phyloP scores from a whole-genome alignment of 2,797 vertebrate species.

The Manis pentadactyla region DNA sequence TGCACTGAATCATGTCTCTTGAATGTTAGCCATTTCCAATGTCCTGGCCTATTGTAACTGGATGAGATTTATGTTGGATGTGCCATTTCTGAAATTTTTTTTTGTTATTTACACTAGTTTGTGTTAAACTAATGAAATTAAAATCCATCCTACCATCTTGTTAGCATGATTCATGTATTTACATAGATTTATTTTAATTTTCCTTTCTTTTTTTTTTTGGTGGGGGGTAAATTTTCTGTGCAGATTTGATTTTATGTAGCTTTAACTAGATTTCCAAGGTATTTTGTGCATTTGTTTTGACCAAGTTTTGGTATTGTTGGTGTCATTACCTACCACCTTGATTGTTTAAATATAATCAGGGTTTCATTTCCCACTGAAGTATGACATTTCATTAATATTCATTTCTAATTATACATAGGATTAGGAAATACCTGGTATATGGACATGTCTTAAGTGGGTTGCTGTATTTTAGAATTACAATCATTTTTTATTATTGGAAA shows the following conservation, averaged over 20 bases:
- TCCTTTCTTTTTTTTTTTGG: slow-evolving; percentile 79
- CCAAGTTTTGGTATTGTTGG: slow-evolving; percentile 87
- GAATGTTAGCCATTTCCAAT: slow-evolving; percentile 75
- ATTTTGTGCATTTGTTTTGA: slow-evolving; percentile 94
- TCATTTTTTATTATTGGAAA: slow-evolving; percentile 88
- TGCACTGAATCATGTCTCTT: slow-evolving; percentile 79
- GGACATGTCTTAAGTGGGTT: slow-evolving; percentile 92
- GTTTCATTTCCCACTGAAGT: slow-evolving; percentile 86
- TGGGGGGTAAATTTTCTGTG: slow-evolving; percentile 96
- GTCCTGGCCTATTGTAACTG: slow-evolving; percentile 81
- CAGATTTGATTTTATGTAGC: slow-evolving; percentile 96
- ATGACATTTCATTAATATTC: slow-evolving; percentile 84
- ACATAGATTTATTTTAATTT: slow-evolving; percentile 90
- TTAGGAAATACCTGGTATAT: slow-evolving; percentile 86
- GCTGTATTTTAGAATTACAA: slow-evolving; percentile 90
- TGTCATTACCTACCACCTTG: slow-evolving; percentile 89
- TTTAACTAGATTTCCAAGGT: slow-evolving; percentile 97
- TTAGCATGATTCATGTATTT: slow-evolving; percentile 92
- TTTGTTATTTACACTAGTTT: slow-evolving; percentile 85
- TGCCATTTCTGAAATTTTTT: slow-evolving; percentile 85
- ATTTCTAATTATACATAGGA: slow-evolving; percentile 88
- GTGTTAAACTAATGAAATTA: slow-evolving; percentile 80
- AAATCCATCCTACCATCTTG: slow-evolving; percentile 78
- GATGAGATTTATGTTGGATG: slow-evolving; percentile 79
- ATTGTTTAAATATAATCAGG: slow-evolving; percentile 72